A percentile compares a stretch with the other conserved stretches of the same genome.
These are phyloP conservation scores for Temnothorax nylanderi DNA, from an alignment of 1,140 invertebrate genomes.

Conservation along the genomic window DNA sequence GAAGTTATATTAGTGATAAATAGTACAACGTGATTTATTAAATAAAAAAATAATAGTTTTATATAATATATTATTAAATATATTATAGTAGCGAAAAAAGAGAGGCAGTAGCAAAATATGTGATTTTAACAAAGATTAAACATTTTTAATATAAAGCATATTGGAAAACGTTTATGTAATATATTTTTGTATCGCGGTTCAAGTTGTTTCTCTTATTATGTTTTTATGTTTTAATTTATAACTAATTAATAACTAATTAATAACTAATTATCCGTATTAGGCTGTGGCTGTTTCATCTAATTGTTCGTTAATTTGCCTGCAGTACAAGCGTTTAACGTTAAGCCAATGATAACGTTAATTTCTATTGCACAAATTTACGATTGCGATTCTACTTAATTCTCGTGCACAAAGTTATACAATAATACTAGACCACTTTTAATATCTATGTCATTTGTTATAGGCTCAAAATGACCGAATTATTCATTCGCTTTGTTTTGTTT, in stretches of 20 bases:
- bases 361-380: conserved; percentile 50
- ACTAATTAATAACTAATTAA: conserved; percentile 36
- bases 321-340: not conserved
- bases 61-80: conserved; percentile 15
- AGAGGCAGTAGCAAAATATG: conserved; percentile 42
- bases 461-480: not conserved
- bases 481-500: not conserved
- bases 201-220: not conserved
- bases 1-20: conserved; percentile 43
- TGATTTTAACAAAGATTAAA: conserved; percentile 20
- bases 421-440: not conserved
- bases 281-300: not conserved
- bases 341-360: not conserved
- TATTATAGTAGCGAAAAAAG: not conserved
- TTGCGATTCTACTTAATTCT: conserved; percentile 43
- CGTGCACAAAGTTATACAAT: conserved; percentile 41
- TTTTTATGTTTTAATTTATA: conserved; percentile 24
- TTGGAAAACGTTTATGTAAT: conserved; percentile 39
- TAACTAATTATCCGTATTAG: not conserved
- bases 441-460: not conserved
- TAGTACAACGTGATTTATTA: conserved; percentile 46
- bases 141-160: conserved; percentile 1
- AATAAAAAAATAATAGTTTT: conserved; percentile 43
- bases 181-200: conserved; percentile 38
- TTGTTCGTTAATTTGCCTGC: conserved; percentile 16